These are phyloP conservation scores for Colistium nudipinnis DNA, from an alignment of 2,113 vertebrate genomes.

Conservation along the genomic window DNA sequence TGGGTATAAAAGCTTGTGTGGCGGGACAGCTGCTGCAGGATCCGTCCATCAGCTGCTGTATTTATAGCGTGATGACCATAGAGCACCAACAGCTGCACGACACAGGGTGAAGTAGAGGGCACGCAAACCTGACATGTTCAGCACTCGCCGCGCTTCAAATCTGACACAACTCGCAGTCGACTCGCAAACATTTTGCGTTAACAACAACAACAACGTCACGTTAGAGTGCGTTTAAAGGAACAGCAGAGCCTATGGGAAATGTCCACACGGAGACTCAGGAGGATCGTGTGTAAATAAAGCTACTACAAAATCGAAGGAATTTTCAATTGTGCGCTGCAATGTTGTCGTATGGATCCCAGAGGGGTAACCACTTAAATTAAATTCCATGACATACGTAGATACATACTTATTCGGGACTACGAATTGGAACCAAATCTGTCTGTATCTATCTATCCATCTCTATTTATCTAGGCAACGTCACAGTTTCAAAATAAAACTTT, in stretches of 20 bases:
- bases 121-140: slow-evolving; percentile 10
- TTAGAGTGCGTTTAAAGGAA: not conserved
- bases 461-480: no score
- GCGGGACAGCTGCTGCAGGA: slow-evolving; percentile 55
- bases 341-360: no score
- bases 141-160: not conserved
- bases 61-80: slow-evolving; percentile 66
- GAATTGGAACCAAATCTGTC: no score
- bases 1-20: slow-evolving; percentile 29
- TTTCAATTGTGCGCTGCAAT: not conserved
- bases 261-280: not conserved
- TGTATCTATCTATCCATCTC: no score
- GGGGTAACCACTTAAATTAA: no score
- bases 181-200: not conserved
- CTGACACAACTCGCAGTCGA: not conserved
- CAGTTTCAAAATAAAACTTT: no score
- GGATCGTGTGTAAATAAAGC: not conserved
- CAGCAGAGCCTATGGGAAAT: not conserved
- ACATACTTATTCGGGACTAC: no score
- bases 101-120: slow-evolving; percentile 18
- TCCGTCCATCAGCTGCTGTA: slow-evolving; percentile 62
- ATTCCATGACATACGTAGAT: no score
- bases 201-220: not conserved
- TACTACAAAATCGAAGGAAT: not conserved
- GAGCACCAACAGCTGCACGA: slow-evolving; percentile 63